These are phyloP conservation scores for Dioctria rufipes DNA, from an alignment of 2,888 invertebrate genomes.

Conservation along the genomic window DNA sequence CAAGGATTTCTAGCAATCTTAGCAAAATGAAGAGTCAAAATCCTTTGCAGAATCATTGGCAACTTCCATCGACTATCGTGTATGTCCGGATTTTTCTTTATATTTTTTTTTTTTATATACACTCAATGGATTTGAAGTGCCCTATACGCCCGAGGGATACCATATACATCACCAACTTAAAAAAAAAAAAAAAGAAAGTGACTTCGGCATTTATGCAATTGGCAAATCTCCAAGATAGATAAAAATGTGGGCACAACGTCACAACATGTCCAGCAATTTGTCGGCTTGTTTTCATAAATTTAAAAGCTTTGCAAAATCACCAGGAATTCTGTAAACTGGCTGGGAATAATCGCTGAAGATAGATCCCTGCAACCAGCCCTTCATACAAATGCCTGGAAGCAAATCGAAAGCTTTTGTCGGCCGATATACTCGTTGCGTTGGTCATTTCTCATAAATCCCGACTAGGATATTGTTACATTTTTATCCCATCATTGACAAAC, in stretches of 20 bases:
- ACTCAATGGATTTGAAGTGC: not conserved
- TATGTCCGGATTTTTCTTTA: not conserved
- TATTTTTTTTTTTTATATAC: not conserved
- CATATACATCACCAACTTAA: not conserved
- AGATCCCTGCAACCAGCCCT: not conserved
- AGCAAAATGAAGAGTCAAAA: too few relatives aligned
- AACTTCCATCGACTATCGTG: not conserved
- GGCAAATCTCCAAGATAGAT: constrained; percentile 26
- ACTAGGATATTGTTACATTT: constrained; percentile 10
- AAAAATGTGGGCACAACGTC: not conserved
- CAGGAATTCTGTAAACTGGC: constrained; percentile 12
- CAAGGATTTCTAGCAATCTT: too few relatives aligned
- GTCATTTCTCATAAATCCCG: constrained; percentile 1
- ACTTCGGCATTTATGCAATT: not conserved
- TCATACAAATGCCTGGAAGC: not conserved
- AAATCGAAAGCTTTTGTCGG: not conserved
- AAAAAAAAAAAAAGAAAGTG: constrained; percentile 35
- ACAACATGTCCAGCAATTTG: constrained; percentile 42
- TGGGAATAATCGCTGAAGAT: not conserved
- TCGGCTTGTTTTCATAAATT: constrained; percentile 33
- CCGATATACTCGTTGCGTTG: not conserved
- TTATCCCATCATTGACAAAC: constrained; percentile 5
- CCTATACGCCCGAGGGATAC: not conserved
- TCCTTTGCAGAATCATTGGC: not conserved
- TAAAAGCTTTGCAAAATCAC: constrained; percentile 19